A percentile compares a stretch with the other conserved stretches of the same genome.
Evolutionary conservation across 2,113 vertebrate species (phyloP).

Genomic region (Cygnus buccinator): DNA sequence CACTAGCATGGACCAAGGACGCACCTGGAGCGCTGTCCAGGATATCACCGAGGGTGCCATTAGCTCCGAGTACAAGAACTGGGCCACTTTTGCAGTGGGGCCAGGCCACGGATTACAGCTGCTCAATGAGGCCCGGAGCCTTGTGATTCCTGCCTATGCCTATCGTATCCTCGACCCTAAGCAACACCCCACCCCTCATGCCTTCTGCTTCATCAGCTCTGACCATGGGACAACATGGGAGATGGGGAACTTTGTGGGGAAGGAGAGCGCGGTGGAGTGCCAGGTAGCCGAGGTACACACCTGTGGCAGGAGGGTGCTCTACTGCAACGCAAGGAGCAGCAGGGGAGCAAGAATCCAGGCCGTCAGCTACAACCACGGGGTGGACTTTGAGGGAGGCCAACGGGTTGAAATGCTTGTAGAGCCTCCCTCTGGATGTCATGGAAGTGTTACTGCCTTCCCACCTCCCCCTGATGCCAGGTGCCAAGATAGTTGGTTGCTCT

Average conservation of each 20-base stretch:
- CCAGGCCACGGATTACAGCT: constrained; percentile 90
- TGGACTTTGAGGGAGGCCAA: constrained; percentile 74
- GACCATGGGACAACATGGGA: constrained; percentile 82
- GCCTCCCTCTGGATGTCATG: constrained; percentile 83
- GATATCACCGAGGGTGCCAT: constrained; percentile 82
- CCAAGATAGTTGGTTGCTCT: constrained; percentile 83
- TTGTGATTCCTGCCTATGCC: constrained; percentile 89
- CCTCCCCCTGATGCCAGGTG: background rate
- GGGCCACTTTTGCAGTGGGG: constrained; percentile 91
- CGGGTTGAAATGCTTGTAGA: constrained; percentile 79
- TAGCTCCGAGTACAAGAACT: constrained; percentile 68
- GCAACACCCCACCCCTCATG: constrained; percentile 39
- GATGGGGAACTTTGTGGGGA: constrained; percentile 67
- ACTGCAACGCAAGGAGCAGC: constrained; percentile 85
- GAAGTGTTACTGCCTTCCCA: constrained; percentile 85
- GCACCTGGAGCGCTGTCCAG: constrained; percentile 80
- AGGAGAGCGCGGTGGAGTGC: constrained; percentile 77
- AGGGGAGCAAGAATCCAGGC: constrained; percentile 82
- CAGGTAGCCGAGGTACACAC: constrained; percentile 84
- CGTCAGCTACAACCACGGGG: constrained; percentile 78
- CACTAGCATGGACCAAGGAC: constrained; percentile 81
- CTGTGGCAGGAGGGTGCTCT: constrained; percentile 73
- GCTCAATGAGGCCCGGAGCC: constrained; percentile 50
- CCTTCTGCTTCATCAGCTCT: constrained; percentile 86
- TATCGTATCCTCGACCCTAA: constrained; percentile 64